A percentile compares a stretch with the other conserved stretches of the same genome.
Conservation (phyloP, 2,113 vertebrate genomes). For the Limanda limanda region DNA sequence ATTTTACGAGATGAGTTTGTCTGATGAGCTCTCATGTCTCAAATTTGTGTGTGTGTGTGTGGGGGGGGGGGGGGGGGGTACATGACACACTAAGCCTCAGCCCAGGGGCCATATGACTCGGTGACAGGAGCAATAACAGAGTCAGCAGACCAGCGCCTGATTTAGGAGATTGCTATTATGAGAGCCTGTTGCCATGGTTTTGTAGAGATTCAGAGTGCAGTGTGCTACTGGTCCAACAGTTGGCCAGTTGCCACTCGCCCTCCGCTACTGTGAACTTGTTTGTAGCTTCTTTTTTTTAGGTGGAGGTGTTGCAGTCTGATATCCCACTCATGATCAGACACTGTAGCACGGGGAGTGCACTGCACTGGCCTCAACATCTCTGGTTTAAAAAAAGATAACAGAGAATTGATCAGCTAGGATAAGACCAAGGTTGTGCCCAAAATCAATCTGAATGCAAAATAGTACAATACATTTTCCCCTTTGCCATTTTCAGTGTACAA, state of each 20-base stretch:
- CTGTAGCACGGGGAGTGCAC: not conserved
- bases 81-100: slow-evolving; percentile 23
- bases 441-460: too few relatives aligned
- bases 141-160: slow-evolving; percentile 43
- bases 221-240: slow-evolving; percentile 14
- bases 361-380: not conserved
- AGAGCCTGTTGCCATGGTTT: slow-evolving; percentile 58
- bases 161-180: slow-evolving; percentile 31
- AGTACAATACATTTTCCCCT: too few relatives aligned
- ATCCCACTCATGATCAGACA: not conserved
- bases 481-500: too few relatives aligned
- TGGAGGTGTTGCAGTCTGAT: slow-evolving; percentile 3
- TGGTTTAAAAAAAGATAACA: not conserved
- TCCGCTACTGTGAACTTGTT: slow-evolving; percentile 28
- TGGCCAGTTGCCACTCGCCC: slow-evolving; percentile 24
- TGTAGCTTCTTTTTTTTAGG: slow-evolving; percentile 4
- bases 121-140: slow-evolving; percentile 43
- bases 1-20: slow-evolving; percentile 12
- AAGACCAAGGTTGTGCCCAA: not conserved
- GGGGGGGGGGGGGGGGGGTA: not conserved
- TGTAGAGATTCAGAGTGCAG: slow-evolving; percentile 20
- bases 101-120: slow-evolving; percentile 13
- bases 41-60: not conserved
- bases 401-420: not conserved
- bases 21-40: slow-evolving; percentile 15